A percentile compares a stretch with the other conserved stretches of the same genome.
Evolutionary conservation across 2,113 vertebrate species (phyloP).

Genomic region (Chionomys nivalis): DNA sequence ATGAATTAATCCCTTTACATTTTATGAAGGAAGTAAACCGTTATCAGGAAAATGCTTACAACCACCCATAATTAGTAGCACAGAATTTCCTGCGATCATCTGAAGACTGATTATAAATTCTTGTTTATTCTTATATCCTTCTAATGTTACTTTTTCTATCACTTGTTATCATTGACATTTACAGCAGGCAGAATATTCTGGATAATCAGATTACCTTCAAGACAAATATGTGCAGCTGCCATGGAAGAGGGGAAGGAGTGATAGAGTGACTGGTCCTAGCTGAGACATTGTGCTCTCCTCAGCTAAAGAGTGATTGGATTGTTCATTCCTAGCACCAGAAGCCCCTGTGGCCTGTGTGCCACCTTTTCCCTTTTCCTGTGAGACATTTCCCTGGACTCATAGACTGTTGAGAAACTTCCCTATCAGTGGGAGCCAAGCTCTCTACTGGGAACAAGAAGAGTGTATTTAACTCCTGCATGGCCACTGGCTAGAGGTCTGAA

Average conservation of each 20-base stretch:
- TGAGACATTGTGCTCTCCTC: background rate
- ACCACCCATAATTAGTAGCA: background rate
- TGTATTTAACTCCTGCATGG: background rate
- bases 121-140: background rate
- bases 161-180: background rate
- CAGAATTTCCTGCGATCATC: background rate
- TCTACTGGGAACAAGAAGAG: background rate
- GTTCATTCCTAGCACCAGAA: background rate
- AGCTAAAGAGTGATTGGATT: background rate
- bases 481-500: background rate
- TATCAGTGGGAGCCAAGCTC: background rate
- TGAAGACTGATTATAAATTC: background rate
- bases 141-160: background rate
- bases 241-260: background rate
- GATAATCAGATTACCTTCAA: background rate
- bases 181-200: background rate
- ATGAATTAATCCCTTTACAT: background rate
- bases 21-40: background rate
- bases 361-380: background rate
- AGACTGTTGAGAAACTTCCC: background rate
- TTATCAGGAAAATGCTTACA: background rate
- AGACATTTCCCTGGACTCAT: background rate
- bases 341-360: background rate
- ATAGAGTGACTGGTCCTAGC: background rate
- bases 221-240: background rate